A percentile compares a stretch with the other conserved stretches of the same genome.
These are phyloP conservation scores for Phylloscopus trochilus DNA, from an alignment of 2,113 vertebrate species.

Conservation along the genomic window DNA sequence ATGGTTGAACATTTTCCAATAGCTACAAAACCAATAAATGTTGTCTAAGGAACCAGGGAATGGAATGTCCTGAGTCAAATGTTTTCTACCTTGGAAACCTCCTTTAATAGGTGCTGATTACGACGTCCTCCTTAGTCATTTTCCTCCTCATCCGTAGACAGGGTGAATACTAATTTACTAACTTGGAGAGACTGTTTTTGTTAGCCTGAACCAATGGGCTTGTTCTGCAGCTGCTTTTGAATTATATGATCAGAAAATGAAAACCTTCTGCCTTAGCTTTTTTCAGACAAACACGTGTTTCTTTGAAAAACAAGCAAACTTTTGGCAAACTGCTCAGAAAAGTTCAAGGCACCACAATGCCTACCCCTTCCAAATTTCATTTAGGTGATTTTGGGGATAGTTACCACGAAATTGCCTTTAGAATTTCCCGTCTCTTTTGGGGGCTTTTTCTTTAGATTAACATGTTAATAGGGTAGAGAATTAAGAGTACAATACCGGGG, in stretches of 20 bases:
- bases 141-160: not conserved
- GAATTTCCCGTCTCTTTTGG: not conserved
- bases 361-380: not conserved
- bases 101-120: constrained; percentile 14
- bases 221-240: constrained; percentile 21
- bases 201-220: constrained; percentile 15
- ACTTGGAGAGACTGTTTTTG: constrained; percentile 9
- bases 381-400: not conserved
- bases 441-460: not conserved
- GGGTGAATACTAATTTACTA: constrained; percentile 35
- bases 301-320: constrained; percentile 18
- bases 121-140: not conserved
- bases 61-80: not conserved
- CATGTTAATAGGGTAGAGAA: not conserved
- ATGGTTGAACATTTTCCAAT: not conserved
- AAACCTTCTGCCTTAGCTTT: constrained; percentile 9
- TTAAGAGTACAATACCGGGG: not conserved
- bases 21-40: not conserved
- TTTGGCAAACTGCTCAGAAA: not conserved
- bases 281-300: not conserved
- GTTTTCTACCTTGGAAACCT: not conserved
- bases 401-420: not conserved
- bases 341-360: not conserved
- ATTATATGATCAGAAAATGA: constrained; percentile 41
- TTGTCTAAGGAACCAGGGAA: not conserved